phyloP scores from a whole-genome alignment of 92 coral and sea anemone species.

The Palythoa grandiflora region DNA sequence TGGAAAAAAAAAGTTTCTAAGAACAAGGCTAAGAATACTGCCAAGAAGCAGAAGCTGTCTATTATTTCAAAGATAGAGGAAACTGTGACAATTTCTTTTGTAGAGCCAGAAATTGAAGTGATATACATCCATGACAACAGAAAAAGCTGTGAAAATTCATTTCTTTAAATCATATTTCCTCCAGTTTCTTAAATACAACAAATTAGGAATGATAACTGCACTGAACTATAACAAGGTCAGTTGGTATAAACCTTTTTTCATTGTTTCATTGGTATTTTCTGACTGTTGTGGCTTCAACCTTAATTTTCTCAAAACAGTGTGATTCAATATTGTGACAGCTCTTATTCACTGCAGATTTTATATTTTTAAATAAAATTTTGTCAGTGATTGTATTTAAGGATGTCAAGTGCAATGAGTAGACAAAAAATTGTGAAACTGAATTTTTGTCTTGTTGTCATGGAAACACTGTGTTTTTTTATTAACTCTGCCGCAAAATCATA shows the following conservation, averaged over 20 bases:
- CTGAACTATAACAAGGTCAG: constrained; percentile 16
- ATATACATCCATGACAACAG: constrained; percentile 3
- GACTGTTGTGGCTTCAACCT: neutral
- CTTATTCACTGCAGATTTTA: constrained; percentile 33
- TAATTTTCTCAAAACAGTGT: constrained; percentile 27
- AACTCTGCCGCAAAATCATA: constrained; percentile 11
- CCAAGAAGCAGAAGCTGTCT: constrained; percentile 21
- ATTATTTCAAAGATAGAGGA: neutral
- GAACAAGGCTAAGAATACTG: constrained; percentile 40
- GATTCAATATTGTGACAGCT: constrained; percentile 32
- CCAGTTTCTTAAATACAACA: constrained; percentile 1
- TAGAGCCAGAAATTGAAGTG: constrained; percentile 20
- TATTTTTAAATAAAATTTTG: constrained; percentile 1
- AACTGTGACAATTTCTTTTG: constrained; percentile 35
- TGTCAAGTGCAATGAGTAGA: constrained; percentile 28
- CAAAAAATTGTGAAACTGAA: neutral
- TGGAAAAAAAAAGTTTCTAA: constrained; percentile 23
- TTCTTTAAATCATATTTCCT: neutral
- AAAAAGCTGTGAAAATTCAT: constrained; percentile 7
- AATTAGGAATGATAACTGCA: constrained; percentile 6
- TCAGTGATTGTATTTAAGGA: constrained; percentile 13
- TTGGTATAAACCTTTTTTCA: constrained; percentile 24
- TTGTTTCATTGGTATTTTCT: constrained; percentile 27
- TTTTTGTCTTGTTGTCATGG: neutral
- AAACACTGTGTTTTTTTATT: constrained; percentile 1